Evolutionary conservation across 2,888 invertebrate genomes (phyloP), one percentile per base, ranked within the genome.

Genomic region (Amblyjoppa fuscipennis): DNA sequence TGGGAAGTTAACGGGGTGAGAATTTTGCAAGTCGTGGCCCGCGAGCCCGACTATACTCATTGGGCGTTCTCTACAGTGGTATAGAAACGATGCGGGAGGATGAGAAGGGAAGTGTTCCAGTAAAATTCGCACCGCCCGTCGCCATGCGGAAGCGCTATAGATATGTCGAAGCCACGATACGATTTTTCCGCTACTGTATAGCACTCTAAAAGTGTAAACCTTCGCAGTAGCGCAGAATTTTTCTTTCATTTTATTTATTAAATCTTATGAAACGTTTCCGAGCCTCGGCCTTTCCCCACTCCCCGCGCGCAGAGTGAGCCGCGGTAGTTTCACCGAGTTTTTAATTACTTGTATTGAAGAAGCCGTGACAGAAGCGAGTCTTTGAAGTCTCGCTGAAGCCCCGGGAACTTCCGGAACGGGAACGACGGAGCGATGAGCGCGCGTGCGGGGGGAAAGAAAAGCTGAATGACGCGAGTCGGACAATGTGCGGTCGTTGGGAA

Each of bases 271-370:
- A 79, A 79, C 71, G 61, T 79, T 79, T 70, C 61, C 45, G 20
- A 64, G 31, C 16, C 31, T 64, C 34, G 2, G 49, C 51, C 31
- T 20, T 13, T 13, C 51, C 20, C 70, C 70, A 3, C 11, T 28
- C 28, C 59, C 11, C 56, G 7, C 53, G 5, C 53, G 7, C 7
- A 0, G n/a, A 20, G 20, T 0, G 41, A 45, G 45, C 45, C 41
- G 0, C 9, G 9, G 20, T 56, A 71, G 38, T 70, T 79, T 70
- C 28, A 13, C 13, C 59, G 79, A 79, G 79, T 79, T 79, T 79
- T 79, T 79, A 79, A 79, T 79, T 79, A 79, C 79, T 71, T 71
- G 71, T 79, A 79, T 79, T 61, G 79, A 38, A 70, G 49, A 64
- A 61, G 61, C 61, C 34, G 38, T n/a, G 51, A 70, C 59, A 25